These are phyloP conservation scores for Rotaria macrura DNA, from an alignment of 2,888 invertebrate genomes.

Conservation along the genomic window DNA sequence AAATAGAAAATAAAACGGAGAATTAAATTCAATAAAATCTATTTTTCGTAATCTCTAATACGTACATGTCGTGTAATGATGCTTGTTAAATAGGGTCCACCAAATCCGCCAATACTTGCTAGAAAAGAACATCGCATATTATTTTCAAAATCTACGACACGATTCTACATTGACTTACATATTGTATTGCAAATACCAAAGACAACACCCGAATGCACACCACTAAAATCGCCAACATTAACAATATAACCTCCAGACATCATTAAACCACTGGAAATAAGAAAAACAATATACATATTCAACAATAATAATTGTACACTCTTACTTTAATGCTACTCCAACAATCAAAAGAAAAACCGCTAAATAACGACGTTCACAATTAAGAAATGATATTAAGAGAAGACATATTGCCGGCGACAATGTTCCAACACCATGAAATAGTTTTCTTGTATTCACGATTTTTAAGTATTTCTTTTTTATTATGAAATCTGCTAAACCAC, in stretches of 20 bases:
- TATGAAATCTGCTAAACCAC: neutral
- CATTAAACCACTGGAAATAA: neutral
- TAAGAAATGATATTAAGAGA: neutral
- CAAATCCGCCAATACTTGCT: neutral
- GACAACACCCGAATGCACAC: neutral
- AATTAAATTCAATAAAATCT: neutral
- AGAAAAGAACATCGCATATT: neutral
- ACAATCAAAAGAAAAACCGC: neutral
- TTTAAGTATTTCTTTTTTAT: neutral
- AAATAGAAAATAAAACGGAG: neutral
- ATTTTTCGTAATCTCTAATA: neutral
- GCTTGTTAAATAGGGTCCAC: neutral
- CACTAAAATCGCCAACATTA: neutral
- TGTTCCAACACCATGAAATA: neutral
- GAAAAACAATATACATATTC: no score
- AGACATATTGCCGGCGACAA: neutral
- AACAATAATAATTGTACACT: neutral
- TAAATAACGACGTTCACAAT: slow-evolving; percentile 9
- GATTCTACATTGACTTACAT: neutral
- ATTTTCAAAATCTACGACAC: no score
- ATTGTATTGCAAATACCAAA: neutral
- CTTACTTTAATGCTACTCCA: neutral
- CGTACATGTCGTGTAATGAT: neutral
- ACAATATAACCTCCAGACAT: neutral
- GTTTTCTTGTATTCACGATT: neutral